These are phyloP conservation scores for Myzus persicae DNA, from an alignment of 1,140 invertebrate species.

Conservation along the genomic window DNA sequence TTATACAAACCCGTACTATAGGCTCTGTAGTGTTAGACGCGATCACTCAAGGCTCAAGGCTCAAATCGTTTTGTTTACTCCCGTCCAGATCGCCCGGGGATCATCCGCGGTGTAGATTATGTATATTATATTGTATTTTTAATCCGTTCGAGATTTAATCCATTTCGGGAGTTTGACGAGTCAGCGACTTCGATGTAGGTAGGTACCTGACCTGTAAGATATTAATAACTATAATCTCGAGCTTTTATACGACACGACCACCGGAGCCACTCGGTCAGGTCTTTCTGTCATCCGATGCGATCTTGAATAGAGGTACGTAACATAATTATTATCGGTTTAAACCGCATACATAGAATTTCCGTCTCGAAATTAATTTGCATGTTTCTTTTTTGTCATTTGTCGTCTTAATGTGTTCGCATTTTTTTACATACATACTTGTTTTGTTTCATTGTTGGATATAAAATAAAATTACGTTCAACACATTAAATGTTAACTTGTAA, in stretches of 20 bases:
- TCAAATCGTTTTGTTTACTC: neutral
- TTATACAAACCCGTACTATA: neutral
- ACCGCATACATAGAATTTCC: neutral
- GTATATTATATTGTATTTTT: neutral
- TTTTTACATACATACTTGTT: neutral
- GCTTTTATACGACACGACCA: neutral
- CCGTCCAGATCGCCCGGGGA: neutral
- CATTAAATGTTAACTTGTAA: neutral
- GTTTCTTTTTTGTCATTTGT: neutral
- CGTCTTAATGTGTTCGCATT: neutral
- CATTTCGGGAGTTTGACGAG: neutral
- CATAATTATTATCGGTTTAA: neutral
- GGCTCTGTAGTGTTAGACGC: neutral
- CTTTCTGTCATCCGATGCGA: neutral
- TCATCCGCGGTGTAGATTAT: neutral
- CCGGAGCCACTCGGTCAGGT: neutral
- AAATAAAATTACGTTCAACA: neutral
- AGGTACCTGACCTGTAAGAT: constrained; percentile 2
- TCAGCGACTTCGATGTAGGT: neutral
- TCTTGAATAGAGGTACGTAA: constrained; percentile 19
- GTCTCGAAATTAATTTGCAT: neutral
- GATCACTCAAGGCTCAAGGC: neutral
- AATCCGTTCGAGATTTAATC: constrained; percentile 15
- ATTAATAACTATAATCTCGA: constrained; percentile 9
- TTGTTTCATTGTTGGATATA: neutral